These are phyloP conservation scores for Zaprionus taronus DNA, from an alignment of 1,140 invertebrate genomes.

Conservation along the genomic window DNA sequence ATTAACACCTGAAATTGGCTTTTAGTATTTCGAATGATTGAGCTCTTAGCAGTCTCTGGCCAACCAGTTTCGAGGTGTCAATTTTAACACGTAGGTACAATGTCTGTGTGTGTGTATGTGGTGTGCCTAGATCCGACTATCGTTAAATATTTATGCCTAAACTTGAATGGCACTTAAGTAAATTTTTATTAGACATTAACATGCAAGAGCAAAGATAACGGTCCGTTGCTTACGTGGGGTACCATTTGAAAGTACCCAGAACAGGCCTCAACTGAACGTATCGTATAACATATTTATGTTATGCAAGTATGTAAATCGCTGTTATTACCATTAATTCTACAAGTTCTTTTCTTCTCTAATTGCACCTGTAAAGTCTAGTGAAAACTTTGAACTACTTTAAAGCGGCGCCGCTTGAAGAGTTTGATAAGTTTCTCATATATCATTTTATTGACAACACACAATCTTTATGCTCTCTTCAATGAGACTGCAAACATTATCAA, in stretches of 20 bases:
- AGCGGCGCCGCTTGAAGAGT: no score
- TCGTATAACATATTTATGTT: not conserved
- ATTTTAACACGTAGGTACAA: slow-evolving; percentile 34
- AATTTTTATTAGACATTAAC: slow-evolving; percentile 33
- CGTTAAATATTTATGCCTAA: slow-evolving; percentile 32
- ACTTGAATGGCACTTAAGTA: slow-evolving; percentile 28
- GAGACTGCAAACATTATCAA: no score
- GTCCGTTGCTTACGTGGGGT: not conserved
- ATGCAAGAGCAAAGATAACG: slow-evolving; percentile 27
- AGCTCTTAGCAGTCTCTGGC: not conserved
- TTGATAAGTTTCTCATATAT: no score
- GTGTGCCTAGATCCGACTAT: slow-evolving; percentile 21
- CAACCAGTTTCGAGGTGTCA: slow-evolving; percentile 44
- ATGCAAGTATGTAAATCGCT: no score
- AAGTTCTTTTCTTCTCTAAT: no score
- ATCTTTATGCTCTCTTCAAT: no score
- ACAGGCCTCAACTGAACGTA: not conserved
- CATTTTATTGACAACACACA: no score
- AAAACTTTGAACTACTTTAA: no score
- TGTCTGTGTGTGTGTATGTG: not conserved
- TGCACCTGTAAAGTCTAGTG: no score
- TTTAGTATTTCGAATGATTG: slow-evolving; percentile 8
- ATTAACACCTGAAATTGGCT: slow-evolving; percentile 30
- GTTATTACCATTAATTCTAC: no score
- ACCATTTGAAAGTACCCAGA: not conserved